Base-by-base conservation (phyloP, 2,113 vertebrate species). In the Polypterus bichir region DNA sequence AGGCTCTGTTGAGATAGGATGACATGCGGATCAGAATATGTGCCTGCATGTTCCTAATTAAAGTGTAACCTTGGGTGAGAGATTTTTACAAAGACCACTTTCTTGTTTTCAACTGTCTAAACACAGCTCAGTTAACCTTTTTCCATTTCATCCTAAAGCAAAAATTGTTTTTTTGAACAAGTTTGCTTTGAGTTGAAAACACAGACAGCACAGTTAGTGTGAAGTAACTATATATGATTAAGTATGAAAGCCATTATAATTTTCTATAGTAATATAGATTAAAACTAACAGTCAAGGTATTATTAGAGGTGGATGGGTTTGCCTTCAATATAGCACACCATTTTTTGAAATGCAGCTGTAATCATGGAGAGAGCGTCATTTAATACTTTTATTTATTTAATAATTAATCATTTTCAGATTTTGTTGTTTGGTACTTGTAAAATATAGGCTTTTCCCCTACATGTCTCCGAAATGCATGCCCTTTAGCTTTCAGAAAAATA, bases 1-100 rank as follows among this genome's bases (percentile, higher is more conserved):
- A 77, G 83, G 85, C 76, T 83, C 82, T 74, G 78, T 77, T 83
- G 80, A 77, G 84, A 83, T 82, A 83, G 85, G 81, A 82, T 75
- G 76, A 77, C 83, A 84, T 83, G 77, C 68, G 78, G 75, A 79
- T 78, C 79, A 72, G 80, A 77, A 80, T 80, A 58, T 59, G 73
- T 80, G 80, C 81, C 80, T 79, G 80, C 73, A 77, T 68, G 75
- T 73, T 76, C 64, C 76, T 84, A 84, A 86, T 87, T 84, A 83
- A 80, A 73, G 77, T 67, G 71, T 82, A 82, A 78, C 81, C 74
- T 78, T 68, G 81, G 74, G 75, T 71, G 62, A 63, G 76, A 73
- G 69, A 59, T 59, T 73, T 77, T 67, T 68, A 68, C 27, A 58
- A 58, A 48, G 46, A 7, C 65, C 71, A 68, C 47, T 27, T 69